Conservation (phyloP, 1,140 invertebrate genomes). For the Tetranychus urticae region DNA sequence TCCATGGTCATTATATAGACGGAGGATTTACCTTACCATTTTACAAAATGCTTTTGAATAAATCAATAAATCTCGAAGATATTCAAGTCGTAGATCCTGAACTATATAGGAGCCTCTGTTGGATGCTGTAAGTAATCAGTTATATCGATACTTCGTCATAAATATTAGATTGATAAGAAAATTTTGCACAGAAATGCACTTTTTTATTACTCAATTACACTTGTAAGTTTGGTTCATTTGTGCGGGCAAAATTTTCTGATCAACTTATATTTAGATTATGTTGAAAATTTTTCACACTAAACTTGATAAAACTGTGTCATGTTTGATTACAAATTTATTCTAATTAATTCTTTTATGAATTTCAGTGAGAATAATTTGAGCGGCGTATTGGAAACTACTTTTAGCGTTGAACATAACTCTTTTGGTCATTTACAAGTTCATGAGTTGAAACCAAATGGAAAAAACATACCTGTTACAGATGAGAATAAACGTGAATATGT, state of each 20-base stretch:
- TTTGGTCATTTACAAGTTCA: constrained; percentile 68
- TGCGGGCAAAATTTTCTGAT: background rate
- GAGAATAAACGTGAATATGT: constrained; percentile 81
- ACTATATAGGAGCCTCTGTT: constrained; percentile 70
- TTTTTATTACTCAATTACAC: too few species aligned
- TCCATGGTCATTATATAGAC: constrained; percentile 88
- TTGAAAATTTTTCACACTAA: too few species aligned
- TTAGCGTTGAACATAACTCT: constrained; percentile 82
- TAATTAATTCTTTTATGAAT: constrained; percentile 10
- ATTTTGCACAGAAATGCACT: too few species aligned
- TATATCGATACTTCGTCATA: background rate
- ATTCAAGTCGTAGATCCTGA: constrained; percentile 92
- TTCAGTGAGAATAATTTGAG: constrained; percentile 76
- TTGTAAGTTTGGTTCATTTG: too few species aligned
- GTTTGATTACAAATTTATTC: background rate
- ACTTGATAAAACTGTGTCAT: too few species aligned
- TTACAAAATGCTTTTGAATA: constrained; percentile 85
- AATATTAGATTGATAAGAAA: too few species aligned
- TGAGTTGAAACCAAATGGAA: constrained; percentile 31
- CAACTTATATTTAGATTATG: too few species aligned
- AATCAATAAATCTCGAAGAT: constrained; percentile 72
- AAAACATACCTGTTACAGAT: constrained; percentile 62
- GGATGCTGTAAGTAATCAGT: constrained; percentile 62
- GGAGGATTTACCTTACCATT: constrained; percentile 90
- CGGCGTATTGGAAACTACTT: constrained; percentile 69